Evolutionary conservation across 2,888 invertebrate species (phyloP).

Genomic region (Eupithecia pulchellata): DNA sequence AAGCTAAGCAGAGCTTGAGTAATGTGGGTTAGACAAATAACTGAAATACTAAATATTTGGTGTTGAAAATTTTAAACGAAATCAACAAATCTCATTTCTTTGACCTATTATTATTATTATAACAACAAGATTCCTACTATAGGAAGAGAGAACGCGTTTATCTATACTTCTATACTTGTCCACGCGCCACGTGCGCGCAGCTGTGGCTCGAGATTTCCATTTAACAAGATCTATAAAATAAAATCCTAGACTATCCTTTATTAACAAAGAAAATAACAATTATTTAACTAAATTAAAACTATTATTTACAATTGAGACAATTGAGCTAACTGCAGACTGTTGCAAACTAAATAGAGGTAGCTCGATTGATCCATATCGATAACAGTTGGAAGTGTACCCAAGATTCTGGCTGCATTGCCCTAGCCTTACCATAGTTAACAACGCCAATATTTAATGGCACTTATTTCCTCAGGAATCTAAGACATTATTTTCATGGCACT

Average conservation of each 20-base stretch:
- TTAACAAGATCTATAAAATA: not conserved
- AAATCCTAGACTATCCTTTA: not conserved
- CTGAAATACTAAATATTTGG: not conserved
- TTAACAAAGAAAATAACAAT: too few relatives aligned
- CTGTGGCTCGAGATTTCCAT: slow-evolving; percentile 4
- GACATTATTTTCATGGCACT: slow-evolving; percentile 9
- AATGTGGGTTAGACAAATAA: not conserved
- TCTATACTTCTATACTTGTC: not conserved
- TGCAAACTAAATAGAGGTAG: too few relatives aligned
- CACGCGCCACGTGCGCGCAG: too few relatives aligned
- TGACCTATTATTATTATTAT: not conserved
- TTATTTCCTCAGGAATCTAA: slow-evolving; percentile 8
- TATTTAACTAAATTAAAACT: too few relatives aligned
- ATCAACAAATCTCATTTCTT: not conserved
- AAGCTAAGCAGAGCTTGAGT: not conserved
- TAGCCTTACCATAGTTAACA: not conserved
- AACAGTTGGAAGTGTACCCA: too few relatives aligned
- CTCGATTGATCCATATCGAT: too few relatives aligned
- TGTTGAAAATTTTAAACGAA: not conserved
- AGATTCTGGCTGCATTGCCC: too few relatives aligned
- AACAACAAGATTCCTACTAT: not conserved
- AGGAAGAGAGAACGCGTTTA: not conserved
- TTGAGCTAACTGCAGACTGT: too few relatives aligned
- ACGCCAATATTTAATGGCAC: not conserved
- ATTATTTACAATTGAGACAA: too few relatives aligned